Evolutionary conservation across 1,140 invertebrate genomes (phyloP), one percentile per base, ranked within the genome.

Genomic region (Drosophila sp.): DNA sequence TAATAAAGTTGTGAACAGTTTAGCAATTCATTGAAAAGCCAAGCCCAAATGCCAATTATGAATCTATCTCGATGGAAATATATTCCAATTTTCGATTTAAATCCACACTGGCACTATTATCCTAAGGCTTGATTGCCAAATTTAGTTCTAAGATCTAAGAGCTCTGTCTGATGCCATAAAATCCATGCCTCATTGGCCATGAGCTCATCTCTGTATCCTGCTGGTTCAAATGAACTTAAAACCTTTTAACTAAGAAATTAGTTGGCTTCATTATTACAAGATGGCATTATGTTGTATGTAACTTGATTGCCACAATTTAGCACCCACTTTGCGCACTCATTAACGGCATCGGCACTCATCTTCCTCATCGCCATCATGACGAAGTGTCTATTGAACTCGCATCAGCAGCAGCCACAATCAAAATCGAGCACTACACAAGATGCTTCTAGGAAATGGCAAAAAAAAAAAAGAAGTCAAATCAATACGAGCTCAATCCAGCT

Each of bases 381-480:
- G 35, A 38, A 35, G 17, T 58, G 44, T 35, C 56, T 58, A 32
- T 58, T 58, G 29, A 58, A 33, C 56, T 23, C 7, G 4, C 7
- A 40, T 47, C 38, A 40, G 17, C 32, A 58, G 56, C 50, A 17
- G 3, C 55, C 29, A 40, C 25, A 66, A 65, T 61, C 23, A 66
- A 75, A 65, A 72, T 76, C 76, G 54, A 68, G 63, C 62, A 79
- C 72, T 76, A 79, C 65, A 56, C 56, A 38, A 69, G 61, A n/a
- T 41, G 41, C 63, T 38, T 55, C 72, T 38, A 27, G 23, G 57
- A 60, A 60, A 60, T 35, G 25, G 65, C 3, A 27, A 27, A 47
- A 50, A 50, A 41, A 41, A 41, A 41, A 40, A 40, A 44, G 67
- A 68, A 80, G 71, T 72, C 82, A 80, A 85, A 85, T 85, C 82